Evolutionary conservation across 2,797 vertebrate genomes (phyloP).

Genomic region (Momotus momota): DNA sequence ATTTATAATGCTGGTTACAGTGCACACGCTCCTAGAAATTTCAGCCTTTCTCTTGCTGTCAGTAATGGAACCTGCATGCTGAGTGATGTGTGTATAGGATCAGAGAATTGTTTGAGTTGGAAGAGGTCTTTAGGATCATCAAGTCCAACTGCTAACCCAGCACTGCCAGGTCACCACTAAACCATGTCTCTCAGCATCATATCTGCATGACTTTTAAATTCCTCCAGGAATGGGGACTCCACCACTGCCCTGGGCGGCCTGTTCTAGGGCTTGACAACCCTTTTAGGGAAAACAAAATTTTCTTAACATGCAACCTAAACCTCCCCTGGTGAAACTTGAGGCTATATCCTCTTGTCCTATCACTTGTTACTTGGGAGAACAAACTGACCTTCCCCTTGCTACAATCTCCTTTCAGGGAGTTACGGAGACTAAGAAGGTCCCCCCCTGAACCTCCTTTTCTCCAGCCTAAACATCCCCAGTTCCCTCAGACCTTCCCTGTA

Average conservation of each 20-base stretch:
- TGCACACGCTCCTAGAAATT: background rate
- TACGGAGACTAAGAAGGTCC: background rate
- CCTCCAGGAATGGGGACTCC: background rate
- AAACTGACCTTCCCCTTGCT: no score
- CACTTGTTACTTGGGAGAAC: background rate
- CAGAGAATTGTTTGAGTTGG: background rate
- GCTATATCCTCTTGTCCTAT: background rate
- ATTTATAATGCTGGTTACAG: background rate
- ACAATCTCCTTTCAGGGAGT: no score
- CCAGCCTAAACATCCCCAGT: background rate
- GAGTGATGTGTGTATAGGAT: background rate
- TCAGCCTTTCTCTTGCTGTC: background rate
- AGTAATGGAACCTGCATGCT: background rate
- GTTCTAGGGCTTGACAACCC: background rate
- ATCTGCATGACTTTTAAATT: background rate
- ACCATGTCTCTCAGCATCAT: background rate
- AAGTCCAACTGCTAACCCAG: background rate
- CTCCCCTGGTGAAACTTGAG: background rate
- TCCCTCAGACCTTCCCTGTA: background rate
- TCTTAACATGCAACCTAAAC: background rate
- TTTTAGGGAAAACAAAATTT: background rate
- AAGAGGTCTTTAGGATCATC: background rate
- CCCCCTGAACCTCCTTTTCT: background rate
- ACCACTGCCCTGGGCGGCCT: background rate
- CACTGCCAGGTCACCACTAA: background rate